Base-by-base conservation (phyloP, 2,888 invertebrate genomes). In the Cryptus viduatorius region DNA sequence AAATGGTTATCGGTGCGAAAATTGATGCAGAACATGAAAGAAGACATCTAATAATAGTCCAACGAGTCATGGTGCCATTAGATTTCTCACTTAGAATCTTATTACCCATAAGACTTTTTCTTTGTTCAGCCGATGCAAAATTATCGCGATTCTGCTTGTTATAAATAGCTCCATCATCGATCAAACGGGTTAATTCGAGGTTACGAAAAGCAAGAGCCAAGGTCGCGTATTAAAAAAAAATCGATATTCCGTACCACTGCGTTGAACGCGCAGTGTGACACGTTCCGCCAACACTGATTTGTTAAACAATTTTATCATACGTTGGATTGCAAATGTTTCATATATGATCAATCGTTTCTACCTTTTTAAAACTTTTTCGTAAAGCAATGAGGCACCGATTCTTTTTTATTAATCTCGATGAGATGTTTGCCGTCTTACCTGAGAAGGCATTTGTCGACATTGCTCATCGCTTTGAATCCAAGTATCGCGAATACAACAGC, bases 401-500 rank as follows among this genome's bases (percentile, higher is more conserved):
- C 14, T 61, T 61, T 14, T n/a, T 14, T 31, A 24, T 7, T 1
- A 64, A 76, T 61, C 19, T 19, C 59, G 16, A 73, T 10, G 24
- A 19, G 19, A 3, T 10, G 10, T 10, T 56, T 1, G 24, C 19
- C 82, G 84, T 94, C 95, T 95, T 94, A 97, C 96, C 95, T 94
- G 82, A 95, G 95, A 88, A 97, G 95, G 94, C 99, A 99, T 88
- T 96, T 96, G 92, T 98, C 97, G 85, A 97, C 98, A 94, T 97
- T 98, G 85, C 96, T 96, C 92, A 96, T 97, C n/a, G 98, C 99
- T 94, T 99, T 99, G 95, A 98, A 99, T 76, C 99, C 99, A 42
- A 99, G 96, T 88, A 99, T 98, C 88, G 98, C 97, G 94, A 99
- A 99, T 92, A 99, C 98, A 89, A 98, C 98, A 83, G 98, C 96